Base-by-base conservation (phyloP, 2,888 invertebrate genomes). In the Lasioglossum lativentre region DNA sequence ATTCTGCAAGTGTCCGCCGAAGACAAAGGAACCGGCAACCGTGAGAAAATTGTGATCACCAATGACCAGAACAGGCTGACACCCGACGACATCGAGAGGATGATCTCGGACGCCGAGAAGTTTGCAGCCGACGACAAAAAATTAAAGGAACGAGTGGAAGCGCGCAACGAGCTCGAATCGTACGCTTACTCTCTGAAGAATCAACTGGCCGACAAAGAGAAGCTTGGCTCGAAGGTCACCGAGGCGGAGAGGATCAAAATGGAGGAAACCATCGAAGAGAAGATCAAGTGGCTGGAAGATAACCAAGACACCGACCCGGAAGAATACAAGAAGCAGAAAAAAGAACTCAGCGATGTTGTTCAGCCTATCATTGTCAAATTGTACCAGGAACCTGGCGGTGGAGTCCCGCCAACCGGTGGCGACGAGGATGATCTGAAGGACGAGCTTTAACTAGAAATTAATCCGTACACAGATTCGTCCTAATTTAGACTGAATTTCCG, bases 61-160 rank as follows among this genome's bases (percentile, higher is more conserved):
- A 99, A 99, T 94, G 99, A 99, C 94, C 99, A 99, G 95, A 99
- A 99, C 96, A 96, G 99, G 89, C 95, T 99, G 87, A 99, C 99
- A 23, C 99, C 99, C 6, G 99, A 99, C 91, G 99, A 99, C 93
- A 99, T 99, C 91, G 99, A 99, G 94, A 97, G 99, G 87, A 99
- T 99, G 99, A 99, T 99, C 95, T 98, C 98, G 95, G 99, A 99
- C 94, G 99, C 99, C 0, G 99, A 99, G 96, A 98, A 98, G 95
- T 99, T 99, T 96, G 99, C 99, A 30, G 99, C 99, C 93, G 99
- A 99, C 91, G 99, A 99, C 96, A 99, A 99, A 96, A 99, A 98
- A 95, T 96, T 99, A 89, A 99, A 99, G 96, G 99, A 99, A 95
- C 97, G 98, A 77, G 99, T 99, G 5, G 99, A 99, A 95, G 97